A percentile compares a stretch with the other conserved stretches of the same genome.
Evolutionary conservation across 2,797 vertebrate genomes (phyloP).

Genomic region (Paguma larvata): DNA sequence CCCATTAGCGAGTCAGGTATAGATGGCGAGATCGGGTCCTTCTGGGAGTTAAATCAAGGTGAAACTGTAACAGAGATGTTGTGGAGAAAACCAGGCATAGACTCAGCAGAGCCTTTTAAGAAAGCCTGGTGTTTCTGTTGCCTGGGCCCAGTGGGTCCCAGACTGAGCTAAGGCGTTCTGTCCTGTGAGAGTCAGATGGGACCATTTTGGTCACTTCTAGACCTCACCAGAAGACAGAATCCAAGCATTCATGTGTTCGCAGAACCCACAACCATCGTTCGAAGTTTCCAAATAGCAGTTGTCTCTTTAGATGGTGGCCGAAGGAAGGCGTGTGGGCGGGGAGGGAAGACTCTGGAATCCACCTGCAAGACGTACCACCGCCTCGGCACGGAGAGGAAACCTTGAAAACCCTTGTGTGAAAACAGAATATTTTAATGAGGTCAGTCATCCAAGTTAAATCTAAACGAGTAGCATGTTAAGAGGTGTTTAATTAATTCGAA

Average conservation of each 20-base stretch:
- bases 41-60: neutral
- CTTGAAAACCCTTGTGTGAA: neutral
- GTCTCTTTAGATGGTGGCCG: neutral
- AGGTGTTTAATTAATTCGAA: neutral
- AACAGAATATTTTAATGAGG: neutral
- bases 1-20: neutral
- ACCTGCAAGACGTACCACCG: neutral
- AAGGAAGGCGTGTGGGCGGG: rapidly evolving
- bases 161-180: rapidly evolving
- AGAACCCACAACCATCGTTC: neutral
- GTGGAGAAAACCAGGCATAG: rapidly evolving
- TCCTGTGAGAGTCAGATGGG: rapidly evolving
- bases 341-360: neutral
- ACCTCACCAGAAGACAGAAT: neutral
- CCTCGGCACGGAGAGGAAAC: neutral
- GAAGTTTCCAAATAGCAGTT: rapidly evolving
- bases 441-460: neutral
- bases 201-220: neutral
- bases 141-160: rapidly evolving
- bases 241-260: neutral
- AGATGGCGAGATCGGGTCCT: neutral
- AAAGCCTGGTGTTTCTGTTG: rapidly evolving
- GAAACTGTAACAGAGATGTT: rapidly evolving
- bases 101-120: rapidly evolving
- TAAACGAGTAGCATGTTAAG: neutral